These are phyloP conservation scores for Heteronetta atricapilla DNA, from an alignment of 2,113 vertebrate species.

Conservation along the genomic window DNA sequence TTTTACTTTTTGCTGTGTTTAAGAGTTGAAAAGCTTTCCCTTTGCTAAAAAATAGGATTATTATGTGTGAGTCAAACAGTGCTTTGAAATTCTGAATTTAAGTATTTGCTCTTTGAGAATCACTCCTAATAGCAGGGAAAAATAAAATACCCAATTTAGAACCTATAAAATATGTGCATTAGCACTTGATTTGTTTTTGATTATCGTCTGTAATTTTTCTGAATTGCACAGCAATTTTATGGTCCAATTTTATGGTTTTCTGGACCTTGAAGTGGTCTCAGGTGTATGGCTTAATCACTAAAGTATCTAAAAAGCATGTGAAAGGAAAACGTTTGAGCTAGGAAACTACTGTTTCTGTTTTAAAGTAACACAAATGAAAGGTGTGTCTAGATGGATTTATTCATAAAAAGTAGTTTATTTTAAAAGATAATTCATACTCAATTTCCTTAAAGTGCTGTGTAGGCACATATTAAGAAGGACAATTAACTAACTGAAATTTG, in stretches of 20 bases:
- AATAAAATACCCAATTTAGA: not conserved
- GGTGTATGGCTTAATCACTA: not conserved
- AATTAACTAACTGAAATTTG: not conserved
- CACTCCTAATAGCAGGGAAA: not conserved
- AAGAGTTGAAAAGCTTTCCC: not conserved
- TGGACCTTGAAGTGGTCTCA: not conserved
- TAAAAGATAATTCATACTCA: not conserved
- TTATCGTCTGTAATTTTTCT: not conserved
- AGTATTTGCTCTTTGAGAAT: not conserved
- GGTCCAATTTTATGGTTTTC: not conserved
- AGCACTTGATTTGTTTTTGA: not conserved
- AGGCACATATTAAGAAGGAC: not conserved
- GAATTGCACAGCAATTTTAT: not conserved
- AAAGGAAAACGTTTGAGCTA: not conserved
- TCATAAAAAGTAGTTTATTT: not conserved
- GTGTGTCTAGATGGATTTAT: not conserved
- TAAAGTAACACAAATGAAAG: not conserved
- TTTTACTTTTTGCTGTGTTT: not conserved
- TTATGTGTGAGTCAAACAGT: not conserved
- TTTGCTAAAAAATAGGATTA: not conserved
- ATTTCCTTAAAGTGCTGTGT: not conserved
- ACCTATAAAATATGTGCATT: not conserved
- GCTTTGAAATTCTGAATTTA: not conserved
- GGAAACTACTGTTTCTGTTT: not conserved
- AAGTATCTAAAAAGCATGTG: not conserved